Evolutionary conservation across 2,888 invertebrate species (phyloP), one percentile per base, ranked within the genome.

Genomic region (Autographa pulchrina): DNA sequence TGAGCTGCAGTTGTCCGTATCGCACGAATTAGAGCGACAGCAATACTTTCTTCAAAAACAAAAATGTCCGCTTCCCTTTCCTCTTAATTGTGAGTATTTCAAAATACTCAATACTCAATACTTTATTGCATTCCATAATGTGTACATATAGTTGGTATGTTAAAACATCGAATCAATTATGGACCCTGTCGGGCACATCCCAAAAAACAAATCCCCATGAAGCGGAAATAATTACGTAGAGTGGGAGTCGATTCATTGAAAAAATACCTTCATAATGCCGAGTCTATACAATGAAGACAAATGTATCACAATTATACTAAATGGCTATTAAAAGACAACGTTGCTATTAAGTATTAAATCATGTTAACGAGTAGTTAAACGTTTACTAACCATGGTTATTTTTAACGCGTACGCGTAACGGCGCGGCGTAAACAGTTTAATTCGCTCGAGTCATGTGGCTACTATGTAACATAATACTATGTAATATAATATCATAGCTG

Each of bases 341-440:
- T 60, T n/a, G 25, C 64, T 62, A 59, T 65, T 54, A 32, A 65
- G 58, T 62, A 59, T 65, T 54, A 32, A 65, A 72, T 35, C 6
- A 65, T 59, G 62, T 62, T 63, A 78, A 25, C 35, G 48, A 59
- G 18, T 58, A 65, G 65, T 65, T 60, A 68, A 56, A 68, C 65
- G 38, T 48, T 9, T 7, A 64, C 31, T 66, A 48, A n/a, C 61
- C 62, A 48, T 61, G 67, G 67, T 72, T 70, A 65, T 82, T 78
- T 78, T 25, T 25, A 25, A 1, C 25, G 70, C 63, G 82, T 68
- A 68, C 41, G 3, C 63, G 61, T 56, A 75, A 77, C 60, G 32
- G 60, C 16, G n/a, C 65, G 59, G 41, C 20, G 25, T 56, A 61
- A 69, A 61, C 64, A 65, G 58, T 61, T 56, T 31, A 48, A 41